These are phyloP conservation scores for Cephus sareptanus DNA, from an alignment of 2,888 invertebrate species.

Conservation along the genomic window DNA sequence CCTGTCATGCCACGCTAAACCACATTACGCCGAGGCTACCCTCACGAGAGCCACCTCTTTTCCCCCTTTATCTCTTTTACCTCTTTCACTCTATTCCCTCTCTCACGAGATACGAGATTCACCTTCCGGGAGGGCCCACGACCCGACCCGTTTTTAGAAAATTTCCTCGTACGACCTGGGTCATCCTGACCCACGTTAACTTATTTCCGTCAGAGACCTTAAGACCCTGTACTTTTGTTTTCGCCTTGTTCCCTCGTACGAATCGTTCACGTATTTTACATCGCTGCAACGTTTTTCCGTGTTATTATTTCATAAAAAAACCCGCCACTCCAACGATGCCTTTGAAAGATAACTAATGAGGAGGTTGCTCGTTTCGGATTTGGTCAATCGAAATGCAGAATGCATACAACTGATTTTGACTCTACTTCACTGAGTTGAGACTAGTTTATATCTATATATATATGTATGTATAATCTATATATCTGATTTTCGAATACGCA, in stretches of 20 bases:
- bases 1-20: constrained; percentile 58
- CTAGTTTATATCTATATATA: no score
- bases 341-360: background rate
- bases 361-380: background rate
- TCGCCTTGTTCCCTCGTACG: background rate
- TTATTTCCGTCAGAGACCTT: background rate
- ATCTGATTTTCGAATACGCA: background rate
- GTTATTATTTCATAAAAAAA: background rate
- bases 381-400: background rate
- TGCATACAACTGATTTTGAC: background rate
- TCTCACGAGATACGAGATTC: background rate
- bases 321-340: background rate
- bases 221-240: background rate
- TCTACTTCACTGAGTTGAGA: background rate
- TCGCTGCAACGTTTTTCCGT: background rate
- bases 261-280: background rate
- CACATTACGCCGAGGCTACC: constrained; percentile 40
- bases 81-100: background rate
- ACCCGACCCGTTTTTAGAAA: background rate
- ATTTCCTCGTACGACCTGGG: background rate
- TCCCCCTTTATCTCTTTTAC: constrained; percentile 24
- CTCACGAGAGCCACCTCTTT: constrained; percentile 23
- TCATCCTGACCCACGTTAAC: background rate
- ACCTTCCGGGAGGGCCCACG: background rate
- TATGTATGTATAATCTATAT: background rate